Evolutionary conservation across 2,888 invertebrate genomes (phyloP).

Genomic region (Trachelus stipa): DNA sequence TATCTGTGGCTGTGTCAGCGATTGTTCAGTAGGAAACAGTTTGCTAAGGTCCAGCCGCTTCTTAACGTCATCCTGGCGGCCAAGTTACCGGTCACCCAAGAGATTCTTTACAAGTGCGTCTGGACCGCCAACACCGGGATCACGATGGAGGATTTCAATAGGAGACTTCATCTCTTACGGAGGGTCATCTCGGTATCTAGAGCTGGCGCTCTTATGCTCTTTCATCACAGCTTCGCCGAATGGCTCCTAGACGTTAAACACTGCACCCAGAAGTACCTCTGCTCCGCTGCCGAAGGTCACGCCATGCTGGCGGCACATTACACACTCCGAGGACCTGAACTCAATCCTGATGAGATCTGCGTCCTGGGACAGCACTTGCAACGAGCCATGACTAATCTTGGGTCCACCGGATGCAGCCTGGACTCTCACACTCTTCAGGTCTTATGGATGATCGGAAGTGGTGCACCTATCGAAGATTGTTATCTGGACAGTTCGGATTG

Average conservation of each 20-base stretch:
- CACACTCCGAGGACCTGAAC: conserved; percentile 75
- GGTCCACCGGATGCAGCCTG: conserved; percentile 57
- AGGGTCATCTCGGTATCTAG: conserved; percentile 74
- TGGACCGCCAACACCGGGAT: conserved; percentile 84
- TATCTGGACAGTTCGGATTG: conserved; percentile 62
- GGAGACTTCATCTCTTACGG: conserved; percentile 80
- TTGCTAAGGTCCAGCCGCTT: conserved; percentile 84
- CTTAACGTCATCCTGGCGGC: conserved; percentile 90
- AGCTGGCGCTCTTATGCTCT: conserved; percentile 77
- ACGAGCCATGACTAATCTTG: conserved; percentile 55
- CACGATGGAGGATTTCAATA: conserved; percentile 83
- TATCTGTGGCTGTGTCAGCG: conserved; percentile 96
- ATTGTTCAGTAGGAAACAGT: conserved; percentile 89
- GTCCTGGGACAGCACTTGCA: conserved; percentile 71
- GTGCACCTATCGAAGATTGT: conserved; percentile 64
- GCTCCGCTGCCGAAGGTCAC: conserved; percentile 88
- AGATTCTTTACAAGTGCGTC: conserved; percentile 84
- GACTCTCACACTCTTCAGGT: conserved; percentile 78
- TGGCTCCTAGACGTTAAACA: conserved; percentile 98
- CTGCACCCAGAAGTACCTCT: conserved; percentile 94
- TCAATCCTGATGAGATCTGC: conserved; percentile 81
- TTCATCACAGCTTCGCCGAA: conserved; percentile 94
- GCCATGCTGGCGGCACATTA: conserved; percentile 88
- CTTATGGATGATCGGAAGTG: conserved; percentile 82
- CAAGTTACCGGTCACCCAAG: conserved; percentile 84